Base-by-base conservation (phyloP, 2,797 vertebrate species). In the Clarias laeviceps region DNA sequence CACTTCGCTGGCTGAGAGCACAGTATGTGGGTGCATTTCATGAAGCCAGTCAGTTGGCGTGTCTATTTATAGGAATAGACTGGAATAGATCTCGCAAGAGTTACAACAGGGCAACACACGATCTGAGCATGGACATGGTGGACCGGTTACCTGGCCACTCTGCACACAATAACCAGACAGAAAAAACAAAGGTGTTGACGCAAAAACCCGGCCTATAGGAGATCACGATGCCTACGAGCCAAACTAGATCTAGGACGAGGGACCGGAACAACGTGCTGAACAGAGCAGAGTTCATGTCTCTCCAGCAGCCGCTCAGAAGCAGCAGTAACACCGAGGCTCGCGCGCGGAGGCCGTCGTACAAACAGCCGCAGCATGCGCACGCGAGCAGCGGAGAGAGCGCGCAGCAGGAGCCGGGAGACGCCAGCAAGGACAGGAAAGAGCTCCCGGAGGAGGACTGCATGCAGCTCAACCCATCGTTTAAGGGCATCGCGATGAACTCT, bases 371-470 rank as follows among this genome's bases (percentile, higher is more conserved):
- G 83, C 40, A 18, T 32, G 34, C 84, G 20, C 90, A 89, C 82
- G 34, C 78, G 24, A 65, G n/a, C 37, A 90, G 73, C 86, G 82
- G 82, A 84, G 89, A 45, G 89, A 91, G 22, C 89, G 89, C 86
- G 80, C 80, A 27, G 61, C 93, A 92, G 0, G 88, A 91, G 61
- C 81, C 91, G 4, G 88, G 66, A 6, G 93, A 93, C 0, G 92
- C 80, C 34, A 82, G 91, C 74, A 93, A 94, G 34, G 96, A 96
- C 85, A 91, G 93, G 24, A 92, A 95, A 88, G 96, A 97, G 9
- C 85, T 89, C 80, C 97, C 97, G 0, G 97, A 98, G 89, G 97
- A 97, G 91, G 97, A 99, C 91, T 98, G 97, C 92, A 99, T 99
- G 96, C 97, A 97, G 93, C 96, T 99, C 61, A 98, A 99, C 91